A percentile compares a stretch with the other conserved stretches of the same genome.
Evolutionary conservation across 23 tunicate genomes (phyloP).

Genomic region (Halocynthia roretzi): DNA sequence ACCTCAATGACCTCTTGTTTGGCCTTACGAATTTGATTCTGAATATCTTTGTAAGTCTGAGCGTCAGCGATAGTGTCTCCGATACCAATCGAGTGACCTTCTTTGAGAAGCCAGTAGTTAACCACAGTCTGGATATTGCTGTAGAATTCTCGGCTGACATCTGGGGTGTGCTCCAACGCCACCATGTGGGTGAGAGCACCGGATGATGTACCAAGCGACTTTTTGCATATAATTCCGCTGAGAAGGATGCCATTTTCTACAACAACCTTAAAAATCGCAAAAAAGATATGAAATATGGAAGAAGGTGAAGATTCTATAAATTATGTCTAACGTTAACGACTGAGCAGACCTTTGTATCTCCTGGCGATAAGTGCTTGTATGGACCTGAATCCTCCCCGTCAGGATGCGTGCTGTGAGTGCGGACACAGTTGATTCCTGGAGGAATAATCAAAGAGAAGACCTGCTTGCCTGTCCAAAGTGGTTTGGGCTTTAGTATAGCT

Average conservation of each 20-base stretch:
- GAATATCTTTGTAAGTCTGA: constrained; percentile 97
- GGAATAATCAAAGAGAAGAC: constrained; percentile 92
- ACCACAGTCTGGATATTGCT: constrained; percentile 93
- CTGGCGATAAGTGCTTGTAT: constrained; percentile 89
- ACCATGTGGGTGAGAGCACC: constrained; percentile 97
- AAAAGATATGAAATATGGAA: background rate
- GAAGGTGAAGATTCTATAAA: too few relatives aligned
- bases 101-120: constrained; percentile 93
- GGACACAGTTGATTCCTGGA: constrained; percentile 95
- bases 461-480: constrained; percentile 99
- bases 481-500: constrained; percentile 95
- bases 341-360: constrained; percentile 73
- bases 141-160: constrained; percentile 86
- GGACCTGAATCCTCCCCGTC: constrained; percentile 97
- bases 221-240: constrained; percentile 96
- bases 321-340: too few relatives aligned
- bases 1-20: constrained; percentile 98
- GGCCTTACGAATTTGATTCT: constrained; percentile 93
- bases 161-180: constrained; percentile 89
- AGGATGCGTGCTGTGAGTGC: constrained; percentile 98
- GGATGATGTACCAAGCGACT: constrained; percentile 95
- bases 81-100: constrained; percentile 99
- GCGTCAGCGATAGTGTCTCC: constrained; percentile 99
- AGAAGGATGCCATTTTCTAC: constrained; percentile 93
- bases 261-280: constrained; percentile 34